Conservation (phyloP, 2,888 invertebrate genomes). For the Agrilus biguttatus region DNA sequence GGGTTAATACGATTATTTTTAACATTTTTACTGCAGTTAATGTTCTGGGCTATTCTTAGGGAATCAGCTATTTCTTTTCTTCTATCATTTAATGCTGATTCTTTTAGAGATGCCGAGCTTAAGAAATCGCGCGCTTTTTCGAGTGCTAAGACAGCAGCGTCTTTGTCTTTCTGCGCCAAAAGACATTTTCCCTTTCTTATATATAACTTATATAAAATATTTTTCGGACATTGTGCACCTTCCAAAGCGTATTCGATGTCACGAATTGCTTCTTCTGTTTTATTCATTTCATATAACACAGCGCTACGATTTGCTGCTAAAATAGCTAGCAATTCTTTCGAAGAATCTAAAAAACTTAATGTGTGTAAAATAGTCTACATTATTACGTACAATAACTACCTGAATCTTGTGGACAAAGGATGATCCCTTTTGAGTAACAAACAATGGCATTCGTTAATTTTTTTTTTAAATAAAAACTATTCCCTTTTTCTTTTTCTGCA, state of each 20-base stretch:
- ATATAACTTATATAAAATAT: slow-evolving; percentile 59
- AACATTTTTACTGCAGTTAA: slow-evolving; percentile 14
- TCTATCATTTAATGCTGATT: slow-evolving; percentile 13
- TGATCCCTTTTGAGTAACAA: slow-evolving; percentile 54
- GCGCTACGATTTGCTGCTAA: slow-evolving; percentile 72
- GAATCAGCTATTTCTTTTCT: slow-evolving; percentile 23
- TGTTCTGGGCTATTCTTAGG: slow-evolving; percentile 39
- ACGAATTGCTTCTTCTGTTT: slow-evolving; percentile 48
- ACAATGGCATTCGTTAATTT: slow-evolving; percentile 54
- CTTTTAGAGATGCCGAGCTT: slow-evolving; percentile 50
- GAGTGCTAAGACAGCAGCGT: slow-evolving; percentile 49
- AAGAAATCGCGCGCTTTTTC: slow-evolving; percentile 50
- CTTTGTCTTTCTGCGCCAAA: slow-evolving; percentile 45
- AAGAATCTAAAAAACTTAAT: slow-evolving; percentile 30
- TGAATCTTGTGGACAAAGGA: slow-evolving; percentile 45
- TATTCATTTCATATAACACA: slow-evolving; percentile 55
- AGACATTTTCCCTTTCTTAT: slow-evolving; percentile 61
- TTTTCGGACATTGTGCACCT: slow-evolving; percentile 49
- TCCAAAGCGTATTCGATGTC: slow-evolving; percentile 57
- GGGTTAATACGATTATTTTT: neutral
- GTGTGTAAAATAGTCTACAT: slow-evolving; percentile 5
- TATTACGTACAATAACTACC: neutral
- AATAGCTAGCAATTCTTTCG: slow-evolving; percentile 43
- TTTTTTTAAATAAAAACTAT: slow-evolving; percentile 54
- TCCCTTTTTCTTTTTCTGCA: slow-evolving; percentile 56